A percentile compares a stretch with the other conserved stretches of the same genome.
Evolutionary conservation across 2,888 invertebrate species (phyloP).

Genomic region (Hydroisotoma schaefferi): DNA sequence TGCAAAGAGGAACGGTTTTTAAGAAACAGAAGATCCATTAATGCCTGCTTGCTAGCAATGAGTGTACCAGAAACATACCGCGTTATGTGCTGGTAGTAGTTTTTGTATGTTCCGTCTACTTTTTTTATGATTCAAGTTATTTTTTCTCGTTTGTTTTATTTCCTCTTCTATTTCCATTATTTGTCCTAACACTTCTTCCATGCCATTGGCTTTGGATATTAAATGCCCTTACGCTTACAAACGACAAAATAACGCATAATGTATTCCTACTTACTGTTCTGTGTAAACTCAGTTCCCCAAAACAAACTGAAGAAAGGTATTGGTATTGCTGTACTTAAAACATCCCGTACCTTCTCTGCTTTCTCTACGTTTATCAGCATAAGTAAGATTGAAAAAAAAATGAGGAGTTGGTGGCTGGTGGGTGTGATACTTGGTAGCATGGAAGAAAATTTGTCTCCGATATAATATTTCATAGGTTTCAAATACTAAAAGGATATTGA

Average conservation of each 20-base stretch:
- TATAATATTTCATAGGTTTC: constrained; percentile 14
- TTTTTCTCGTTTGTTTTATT: constrained; percentile 4
- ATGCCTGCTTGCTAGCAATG: too few species aligned
- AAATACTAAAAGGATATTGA: constrained; percentile 18
- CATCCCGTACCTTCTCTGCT: too few species aligned
- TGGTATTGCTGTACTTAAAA: too few species aligned
- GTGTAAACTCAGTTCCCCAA: too few species aligned
- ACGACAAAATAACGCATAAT: too few species aligned
- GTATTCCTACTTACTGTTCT: too few species aligned
- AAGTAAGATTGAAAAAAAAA: neutral
- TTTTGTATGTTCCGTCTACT: too few species aligned
- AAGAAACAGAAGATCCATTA: too few species aligned
- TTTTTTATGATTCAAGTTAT: constrained; percentile 4
- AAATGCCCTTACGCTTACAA: neutral
- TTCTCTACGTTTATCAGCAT: too few species aligned
- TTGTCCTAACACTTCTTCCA: constrained; percentile 11
- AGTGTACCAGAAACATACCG: neutral
- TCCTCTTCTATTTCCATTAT: constrained; percentile 5
- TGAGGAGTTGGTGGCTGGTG: neutral
- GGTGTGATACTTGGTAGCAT: neutral
- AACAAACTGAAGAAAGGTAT: too few species aligned
- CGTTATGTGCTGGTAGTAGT: neutral
- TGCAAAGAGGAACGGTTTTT: too few species aligned
- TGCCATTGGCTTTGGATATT: constrained; percentile 5
- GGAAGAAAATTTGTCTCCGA: neutral